Evolutionary conservation across 2,113 vertebrate genomes (phyloP).

Genomic region (Pelusios castaneus): DNA sequence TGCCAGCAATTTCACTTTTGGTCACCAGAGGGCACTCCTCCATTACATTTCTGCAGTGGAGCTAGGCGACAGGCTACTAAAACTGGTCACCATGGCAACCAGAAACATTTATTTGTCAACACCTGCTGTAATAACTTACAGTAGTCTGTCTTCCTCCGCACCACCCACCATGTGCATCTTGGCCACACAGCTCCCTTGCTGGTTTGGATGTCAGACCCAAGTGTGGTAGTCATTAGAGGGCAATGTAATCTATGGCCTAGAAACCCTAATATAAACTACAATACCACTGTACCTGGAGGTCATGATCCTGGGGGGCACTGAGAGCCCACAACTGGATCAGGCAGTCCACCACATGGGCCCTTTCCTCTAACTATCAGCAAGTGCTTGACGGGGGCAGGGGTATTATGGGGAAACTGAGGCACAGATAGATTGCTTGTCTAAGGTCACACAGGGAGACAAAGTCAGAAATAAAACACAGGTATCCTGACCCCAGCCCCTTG

Average conservation of each 20-base stretch:
- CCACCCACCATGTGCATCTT: not conserved
- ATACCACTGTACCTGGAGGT: rapidly evolving
- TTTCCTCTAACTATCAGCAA: not conserved
- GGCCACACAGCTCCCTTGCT: not conserved
- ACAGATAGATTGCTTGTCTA: not conserved
- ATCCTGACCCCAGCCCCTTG: not conserved
- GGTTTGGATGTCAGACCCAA: not conserved
- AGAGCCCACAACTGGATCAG: not conserved
- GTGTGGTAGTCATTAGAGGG: not conserved
- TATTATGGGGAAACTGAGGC: not conserved
- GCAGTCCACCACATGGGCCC: not conserved
- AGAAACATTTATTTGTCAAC: no score
- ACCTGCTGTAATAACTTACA: no score
- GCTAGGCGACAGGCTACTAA: no score
- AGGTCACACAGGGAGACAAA: not conserved
- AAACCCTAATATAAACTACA: not conserved
- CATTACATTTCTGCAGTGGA: no score
- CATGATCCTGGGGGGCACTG: not conserved
- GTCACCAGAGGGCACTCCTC: no score
- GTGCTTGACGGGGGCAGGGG: not conserved
- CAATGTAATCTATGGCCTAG: no score
- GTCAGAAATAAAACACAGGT: not conserved
- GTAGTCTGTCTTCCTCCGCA: not conserved
- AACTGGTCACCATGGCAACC: no score
- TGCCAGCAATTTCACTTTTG: no score